Evolutionary conservation across 2,888 invertebrate species (phyloP), one percentile per base, ranked within the genome.

Genomic region (Chirona hameri): DNA sequence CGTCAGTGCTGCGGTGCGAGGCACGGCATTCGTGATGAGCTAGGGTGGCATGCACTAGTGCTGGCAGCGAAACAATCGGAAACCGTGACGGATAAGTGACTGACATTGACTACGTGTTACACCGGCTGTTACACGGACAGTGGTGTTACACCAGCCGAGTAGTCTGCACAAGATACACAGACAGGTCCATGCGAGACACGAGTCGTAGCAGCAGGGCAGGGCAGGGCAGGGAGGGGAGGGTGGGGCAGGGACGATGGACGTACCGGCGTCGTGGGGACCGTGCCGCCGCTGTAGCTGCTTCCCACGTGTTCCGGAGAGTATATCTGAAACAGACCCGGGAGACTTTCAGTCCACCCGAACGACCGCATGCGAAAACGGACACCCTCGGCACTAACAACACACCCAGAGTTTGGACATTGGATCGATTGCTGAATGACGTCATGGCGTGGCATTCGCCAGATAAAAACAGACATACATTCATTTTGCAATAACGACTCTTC

Each of bases 1-100:
- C 60, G 65, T 27, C 65, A 27, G 65, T 27, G 65, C 65, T 7
- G 27, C 60, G 72, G 72, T 18, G 72, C 31, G 72, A 72, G 15
- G 4, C 39, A 31, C 72, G 31, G 10, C 72, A 29, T 72, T 27
- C 31, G 18, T 27, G 72, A 27, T 31, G 29, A 72, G 5, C 72
- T 72, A 72, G 72, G 72, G 69, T 31, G 72, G 18, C 72, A 72
- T 72, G 72, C 72, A 31, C 72, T 72, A 31, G 31, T 31, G 72
- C 31, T 27, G 15, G 72, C 5, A 4, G 72, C 72, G 52, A 52
- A 12, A 52, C 52, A 52, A 52, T 52, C 52, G 52, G 18, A 52
- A 52, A 52, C 52, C 52, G 52, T 52, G 52, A 52, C 7, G 52
- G 52, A 12, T 52, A 52, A 18, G 52, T 52, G 12, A 10, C 52